A percentile compares a stretch with the other conserved stretches of the same genome.
These are phyloP conservation scores for Parthenolecanium corni DNA, from an alignment of 2,888 invertebrate species.

Conservation along the genomic window DNA sequence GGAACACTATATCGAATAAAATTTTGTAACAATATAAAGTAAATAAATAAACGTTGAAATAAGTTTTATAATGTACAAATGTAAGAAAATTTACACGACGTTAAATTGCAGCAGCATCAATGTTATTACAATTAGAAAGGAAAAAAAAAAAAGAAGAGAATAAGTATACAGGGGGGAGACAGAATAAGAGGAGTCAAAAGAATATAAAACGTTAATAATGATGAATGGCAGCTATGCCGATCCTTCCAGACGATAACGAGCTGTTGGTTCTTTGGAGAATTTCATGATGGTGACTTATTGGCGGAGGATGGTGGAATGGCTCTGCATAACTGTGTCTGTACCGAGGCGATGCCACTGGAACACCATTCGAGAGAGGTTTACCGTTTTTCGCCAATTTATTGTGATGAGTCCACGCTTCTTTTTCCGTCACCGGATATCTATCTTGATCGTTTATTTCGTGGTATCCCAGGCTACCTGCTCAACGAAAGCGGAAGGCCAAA, in stretches of 20 bases:
- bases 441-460: conserved; percentile 46
- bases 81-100: not conserved
- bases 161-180: not conserved
- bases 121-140: too few relatives aligned
- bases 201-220: conserved; percentile 33
- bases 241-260: conserved; percentile 34
- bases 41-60: not conserved
- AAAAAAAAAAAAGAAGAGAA: not conserved
- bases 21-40: not conserved
- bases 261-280: conserved; percentile 34
- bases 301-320: conserved; percentile 37
- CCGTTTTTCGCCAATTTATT: conserved; percentile 17
- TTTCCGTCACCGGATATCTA: conserved; percentile 44
- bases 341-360: conserved; percentile 32
- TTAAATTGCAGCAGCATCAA: not conserved
- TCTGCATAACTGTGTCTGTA: conserved; percentile 56
- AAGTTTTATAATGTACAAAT: not conserved
- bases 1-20: not conserved
- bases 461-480: conserved; percentile 35
- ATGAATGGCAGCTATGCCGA: conserved; percentile 36
- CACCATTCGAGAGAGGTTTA: conserved; percentile 11
- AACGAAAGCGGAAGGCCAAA: too few relatives aligned
- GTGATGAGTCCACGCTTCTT: conserved; percentile 22
- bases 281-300: conserved; percentile 32
- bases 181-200: not conserved